Evolutionary conservation across 2,797 vertebrate genomes (phyloP), one percentile per base, ranked within the genome.

Genomic region (Hydrophis major): DNA sequence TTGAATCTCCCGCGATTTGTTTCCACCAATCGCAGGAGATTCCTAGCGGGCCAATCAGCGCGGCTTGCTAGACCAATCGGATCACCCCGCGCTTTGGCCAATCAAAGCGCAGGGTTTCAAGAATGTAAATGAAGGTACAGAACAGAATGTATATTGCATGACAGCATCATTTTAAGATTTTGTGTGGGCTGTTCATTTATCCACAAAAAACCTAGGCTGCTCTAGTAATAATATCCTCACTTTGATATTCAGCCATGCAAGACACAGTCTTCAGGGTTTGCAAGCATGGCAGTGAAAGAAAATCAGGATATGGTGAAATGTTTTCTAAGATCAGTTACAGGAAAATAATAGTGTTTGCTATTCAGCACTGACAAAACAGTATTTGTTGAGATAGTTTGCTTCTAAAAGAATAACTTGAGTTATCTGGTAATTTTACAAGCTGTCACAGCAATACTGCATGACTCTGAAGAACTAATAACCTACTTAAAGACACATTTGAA

Each of bases 181-280:
- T 25, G 1, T 93, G 56, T 91, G 95, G 94, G 60, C 83, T 91
- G 90, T 92, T 96, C 53, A 56, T 95, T 93, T 96, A 94, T 86
- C 83, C 90, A 32, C 20, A 92, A 78, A 55, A 66, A 93, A 1
- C 11, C 93, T 89, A 66, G 28, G 42, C 74, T 5, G 47, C 93
- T 63, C 20, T 94, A 91, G 69, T 90, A 88, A 92, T 56, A 95
- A 92, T 93, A 93, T 27, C 20, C 57, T 90, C 94, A 42, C 50
- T 94, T 92, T 92, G n/a, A 53, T 93, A 59, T 90, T 6, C 89
- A 92, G 14, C 83, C n/a, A 1, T 2, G 60, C 86, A 89, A 92
- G 94, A 74, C 60, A 4, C 28, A 16, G 16, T 89, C 20, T 63
- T 78, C 87, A 91, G 50, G 66, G 1, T 66, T 59, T 92, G 42